Base-by-base conservation (phyloP, 2,888 invertebrate genomes). In the Drosophila bunnanda region DNA sequence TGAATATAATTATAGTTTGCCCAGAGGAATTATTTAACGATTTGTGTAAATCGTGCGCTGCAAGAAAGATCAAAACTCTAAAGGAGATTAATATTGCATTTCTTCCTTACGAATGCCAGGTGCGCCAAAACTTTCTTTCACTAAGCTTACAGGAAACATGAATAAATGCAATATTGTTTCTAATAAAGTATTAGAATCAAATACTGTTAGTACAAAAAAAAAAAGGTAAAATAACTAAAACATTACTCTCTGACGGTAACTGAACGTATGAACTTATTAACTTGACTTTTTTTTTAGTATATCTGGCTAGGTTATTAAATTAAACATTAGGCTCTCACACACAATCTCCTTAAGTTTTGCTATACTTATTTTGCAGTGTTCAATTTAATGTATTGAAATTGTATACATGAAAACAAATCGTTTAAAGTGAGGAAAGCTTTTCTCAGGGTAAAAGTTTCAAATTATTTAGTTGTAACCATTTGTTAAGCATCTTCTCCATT, bases 81-180 rank as follows among this genome's bases (percentile, higher is more conserved):
- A 99, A 98, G 95, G 98, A 98, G 94, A 98, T 98, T 95, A 98
- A 98, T 95, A 98, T 98, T 93, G 98, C 98, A 92, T 98, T 99
- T 94, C 95, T 98, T 92, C 98, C 98, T 77, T 98, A 99, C 93
- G 98, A 99, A 93, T 95, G 97, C 91, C 98, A 98, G 97, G 97
- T 98, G 87, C 41, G 39, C 17, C 20, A 50, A 13, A 20, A 28
- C 20, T 32, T 32, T 13, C 8, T 50, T 9, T 20, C 30, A 50
- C 30, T 48, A 13, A 48, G 13, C 17, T 50, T 50, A 20, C 50
- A 50, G 50, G 13, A 48, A 50, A 15, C 32, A 20, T 32, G 50
- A 50, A 50, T 50, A 50, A 50, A 50, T 50, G 50, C 50, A 50
- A 50, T 50, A 50, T 50, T 50, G 48, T 48, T 50, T 17, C 32